A percentile compares a stretch with the other conserved stretches of the same genome.
Conservation (phyloP, 2,888 invertebrate species). For the Perithous albicinctus region DNA sequence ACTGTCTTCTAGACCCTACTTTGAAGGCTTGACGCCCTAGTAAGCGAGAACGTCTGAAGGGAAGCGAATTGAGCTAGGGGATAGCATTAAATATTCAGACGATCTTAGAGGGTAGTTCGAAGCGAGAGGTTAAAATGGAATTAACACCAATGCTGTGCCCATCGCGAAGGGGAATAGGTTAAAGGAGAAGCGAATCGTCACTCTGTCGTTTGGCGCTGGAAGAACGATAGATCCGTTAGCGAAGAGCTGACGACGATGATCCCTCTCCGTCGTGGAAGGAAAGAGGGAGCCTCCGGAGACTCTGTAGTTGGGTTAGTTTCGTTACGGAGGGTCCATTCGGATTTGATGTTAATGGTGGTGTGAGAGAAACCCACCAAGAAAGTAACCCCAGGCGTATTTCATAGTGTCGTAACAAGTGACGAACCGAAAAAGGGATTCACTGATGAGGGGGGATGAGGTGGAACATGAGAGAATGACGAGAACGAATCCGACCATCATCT, state of each 20-base stretch:
- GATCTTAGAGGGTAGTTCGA: slow-evolving; percentile 82
- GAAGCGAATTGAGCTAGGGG: slow-evolving; percentile 68
- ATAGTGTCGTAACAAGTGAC: slow-evolving; percentile 4
- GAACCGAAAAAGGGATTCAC: not conserved
- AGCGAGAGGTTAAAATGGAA: slow-evolving; percentile 66
- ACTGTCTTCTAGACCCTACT: not conserved
- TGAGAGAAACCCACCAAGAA: slow-evolving; percentile 13
- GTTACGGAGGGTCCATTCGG: slow-evolving; percentile 37
- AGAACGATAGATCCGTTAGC: slow-evolving; percentile 51
- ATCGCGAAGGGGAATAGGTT: slow-evolving; percentile 23
- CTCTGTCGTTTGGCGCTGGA: slow-evolving; percentile 12
- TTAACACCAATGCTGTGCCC: slow-evolving; percentile 55
- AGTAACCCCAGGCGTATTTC: not conserved
- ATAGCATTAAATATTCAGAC: slow-evolving; percentile 82
- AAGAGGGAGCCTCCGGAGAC: slow-evolving; percentile 36
- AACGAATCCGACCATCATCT: not conserved
- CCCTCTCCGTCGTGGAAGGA: slow-evolving; percentile 26
- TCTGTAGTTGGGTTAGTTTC: slow-evolving; percentile 46
- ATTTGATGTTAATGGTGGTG: slow-evolving; percentile 35
- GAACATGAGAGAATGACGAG: not conserved
- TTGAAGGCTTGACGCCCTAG: slow-evolving; percentile 8
- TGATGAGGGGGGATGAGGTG: slow-evolving; percentile 4
- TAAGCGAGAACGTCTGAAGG: slow-evolving; percentile 83
- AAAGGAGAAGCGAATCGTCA: slow-evolving; percentile 38
- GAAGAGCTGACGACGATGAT: slow-evolving; percentile 53